Evolutionary conservation across 1,140 invertebrate genomes (phyloP), one percentile per base, ranked within the genome.

Genomic region (Trachelipus rathkii): DNA sequence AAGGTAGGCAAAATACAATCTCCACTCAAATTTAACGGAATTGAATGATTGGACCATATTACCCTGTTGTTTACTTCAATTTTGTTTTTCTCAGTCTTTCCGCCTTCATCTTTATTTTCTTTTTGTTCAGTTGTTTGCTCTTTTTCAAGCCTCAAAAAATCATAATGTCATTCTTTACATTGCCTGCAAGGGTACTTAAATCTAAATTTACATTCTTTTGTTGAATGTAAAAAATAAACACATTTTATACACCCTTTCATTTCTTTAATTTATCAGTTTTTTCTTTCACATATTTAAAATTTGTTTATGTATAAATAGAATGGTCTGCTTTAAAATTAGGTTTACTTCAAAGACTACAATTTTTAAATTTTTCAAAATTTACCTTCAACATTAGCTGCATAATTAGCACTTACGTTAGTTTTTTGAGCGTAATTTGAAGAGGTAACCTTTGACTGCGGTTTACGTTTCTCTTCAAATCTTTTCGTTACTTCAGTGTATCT

Each of bases 1-100:
- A 71, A 71, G 0, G 69, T 71, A 24, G 69, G 69, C 7, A 71
- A 44, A 24, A 71, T 24, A 4, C 13, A 24, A 71, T 71, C 21
- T 13, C 23, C 10, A 10, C 10, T 60, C 19, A 19, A 60, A 13
- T 8, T 60, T 1, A 8, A 60, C 11, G 2, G 50, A 60, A 60
- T n/a, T n/a, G n/a, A 33, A 33, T 1, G 33, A 1, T 33, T 33
- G 50, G 50, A 60, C 50, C 19, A 60, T 8, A 15, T 60, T 8
- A 13, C 50, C 8, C 50, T 8, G 19, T 60, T 60, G 11, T 60
- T 15, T 19, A 60, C 11, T 60, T 15, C 8, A 15, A 60, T 3
- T 60, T 15, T 13, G 4, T 60, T 60, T 60, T 60, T 60, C 11
- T 13, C 3, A 8, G 50, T 3, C 19, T 60, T 60, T 60, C 2